Base-by-base conservation (phyloP, 2,888 invertebrate species). In the Sinohyriopsis cumingii region DNA sequence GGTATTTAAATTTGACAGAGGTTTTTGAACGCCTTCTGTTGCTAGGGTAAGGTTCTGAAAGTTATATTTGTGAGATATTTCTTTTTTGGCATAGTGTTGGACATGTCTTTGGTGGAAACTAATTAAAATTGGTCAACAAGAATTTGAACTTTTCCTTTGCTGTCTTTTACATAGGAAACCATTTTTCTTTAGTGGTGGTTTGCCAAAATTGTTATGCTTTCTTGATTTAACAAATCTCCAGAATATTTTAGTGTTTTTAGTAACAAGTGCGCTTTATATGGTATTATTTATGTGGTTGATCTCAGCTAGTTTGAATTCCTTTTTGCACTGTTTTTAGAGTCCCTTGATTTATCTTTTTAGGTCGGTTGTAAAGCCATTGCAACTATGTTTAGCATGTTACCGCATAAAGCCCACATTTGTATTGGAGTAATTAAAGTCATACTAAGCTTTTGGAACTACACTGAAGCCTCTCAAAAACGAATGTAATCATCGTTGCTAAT, bases 181-280 rank as follows among this genome's bases (percentile, higher is more conserved):
- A 54, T 73, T 71, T 55, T 67, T 68, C 25, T 73, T 73, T 0
- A 76, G 66, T 18, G 73, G 77, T 1, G 72, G 64, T 54, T 69
- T 67, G 15, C 73, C 76, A 45, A 66, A 55, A 25, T 66, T 71
- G 61, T 77, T 74, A 53, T 71, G 68, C 53, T 69, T 65, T 22
- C 68, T 63, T 3, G 70, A 67, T 57, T 78, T 78, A 9, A 75
- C 69, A 65, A 72, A 75, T 15, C 63, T 56, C 72, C 73, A 78
- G 53, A 76, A 77, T 24, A 72, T 74, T 45, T 79, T 76, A 15
- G 74, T 54, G 65, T 78, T 74, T 5, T 75, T 68, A 15, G 75
- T 62, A 18, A 68, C 70, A 22, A 72, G 69, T 45, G 72, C 72
- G 63, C 72, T 57, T 25, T 66, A 28, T 7, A 65, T 71, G n/a